Percentiles rank a stretch among this genome's conserved stretches.
Conservation (phyloP, 2,888 invertebrate genomes). For the Caenorhabditis imperialis region DNA sequence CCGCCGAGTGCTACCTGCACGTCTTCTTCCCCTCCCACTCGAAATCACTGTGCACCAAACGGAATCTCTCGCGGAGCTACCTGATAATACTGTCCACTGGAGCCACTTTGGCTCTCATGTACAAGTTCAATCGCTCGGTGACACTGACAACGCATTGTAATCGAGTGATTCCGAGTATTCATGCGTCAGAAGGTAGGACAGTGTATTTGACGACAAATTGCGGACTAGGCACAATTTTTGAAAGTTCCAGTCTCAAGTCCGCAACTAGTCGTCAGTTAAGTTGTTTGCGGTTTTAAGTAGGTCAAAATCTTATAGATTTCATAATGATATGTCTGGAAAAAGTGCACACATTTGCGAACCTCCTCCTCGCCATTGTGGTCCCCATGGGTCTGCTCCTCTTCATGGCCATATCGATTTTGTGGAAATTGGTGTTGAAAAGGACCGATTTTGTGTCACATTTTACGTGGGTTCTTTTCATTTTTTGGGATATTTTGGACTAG, state of each 20-base stretch:
- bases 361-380: conserved; percentile 71
- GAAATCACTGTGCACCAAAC: conserved; percentile 70
- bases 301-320: conserved; percentile 58
- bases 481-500: no score
- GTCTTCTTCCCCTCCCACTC: conserved; percentile 73
- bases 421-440: conserved; percentile 61
- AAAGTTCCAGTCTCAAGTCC: no score
- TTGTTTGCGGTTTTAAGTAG: background rate
- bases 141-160: conserved; percentile 58
- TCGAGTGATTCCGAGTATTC: conserved; percentile 60
- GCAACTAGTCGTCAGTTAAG: no score
- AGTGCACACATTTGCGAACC: conserved; percentile 70
- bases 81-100: conserved; percentile 55
- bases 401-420: conserved; percentile 72
- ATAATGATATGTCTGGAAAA: conserved; percentile 66
- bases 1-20: conserved; percentile 74
- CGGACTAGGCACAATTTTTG: no score
- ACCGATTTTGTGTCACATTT: conserved; percentile 60
- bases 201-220: no score
- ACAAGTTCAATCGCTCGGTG: conserved; percentile 69
- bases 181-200: conserved; percentile 62
- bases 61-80: conserved; percentile 65
- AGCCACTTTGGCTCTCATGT: conserved; percentile 67
- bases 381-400: conserved; percentile 73
- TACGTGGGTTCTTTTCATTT: conserved; percentile 29